Conservation (phyloP, 2,797 vertebrate genomes). For the Scarus forsteni region DNA sequence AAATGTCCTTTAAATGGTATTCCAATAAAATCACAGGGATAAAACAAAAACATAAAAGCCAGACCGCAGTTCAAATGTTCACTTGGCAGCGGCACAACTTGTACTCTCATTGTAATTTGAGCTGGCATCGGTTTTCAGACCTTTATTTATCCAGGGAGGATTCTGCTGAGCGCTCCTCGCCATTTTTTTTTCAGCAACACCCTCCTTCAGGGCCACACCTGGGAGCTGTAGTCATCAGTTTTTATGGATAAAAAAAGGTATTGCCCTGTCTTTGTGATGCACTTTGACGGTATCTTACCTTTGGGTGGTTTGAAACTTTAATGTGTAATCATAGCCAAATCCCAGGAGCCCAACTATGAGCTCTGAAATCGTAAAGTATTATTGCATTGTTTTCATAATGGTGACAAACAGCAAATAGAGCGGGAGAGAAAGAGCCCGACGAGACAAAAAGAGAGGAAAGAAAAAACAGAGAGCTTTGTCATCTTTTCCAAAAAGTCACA, state of each 20-base stretch:
- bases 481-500: constrained; percentile 86
- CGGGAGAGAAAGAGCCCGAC: constrained; percentile 21
- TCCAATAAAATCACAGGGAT: not conserved
- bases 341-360: constrained; percentile 48
- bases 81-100: constrained; percentile 24
- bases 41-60: constrained; percentile 15
- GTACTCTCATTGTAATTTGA: constrained; percentile 54
- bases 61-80: constrained; percentile 20
- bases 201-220: constrained; percentile 55
- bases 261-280: constrained; percentile 58
- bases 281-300: constrained; percentile 61
- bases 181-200: constrained; percentile 43
- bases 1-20: not conserved
- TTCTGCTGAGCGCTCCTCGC: constrained; percentile 46
- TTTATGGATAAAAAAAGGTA: constrained; percentile 67
- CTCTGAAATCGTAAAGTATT: constrained; percentile 66
- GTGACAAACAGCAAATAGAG: constrained; percentile 46
- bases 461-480: constrained; percentile 62
- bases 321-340: constrained; percentile 68
- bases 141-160: constrained; percentile 65
- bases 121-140: constrained; percentile 56
- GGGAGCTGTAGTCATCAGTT: constrained; percentile 74
- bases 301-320: constrained; percentile 75
- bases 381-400: constrained; percentile 65
- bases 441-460: constrained; percentile 51